Conservation (phyloP, 2,113 vertebrate genomes). For the Stictonetta naevosa region DNA sequence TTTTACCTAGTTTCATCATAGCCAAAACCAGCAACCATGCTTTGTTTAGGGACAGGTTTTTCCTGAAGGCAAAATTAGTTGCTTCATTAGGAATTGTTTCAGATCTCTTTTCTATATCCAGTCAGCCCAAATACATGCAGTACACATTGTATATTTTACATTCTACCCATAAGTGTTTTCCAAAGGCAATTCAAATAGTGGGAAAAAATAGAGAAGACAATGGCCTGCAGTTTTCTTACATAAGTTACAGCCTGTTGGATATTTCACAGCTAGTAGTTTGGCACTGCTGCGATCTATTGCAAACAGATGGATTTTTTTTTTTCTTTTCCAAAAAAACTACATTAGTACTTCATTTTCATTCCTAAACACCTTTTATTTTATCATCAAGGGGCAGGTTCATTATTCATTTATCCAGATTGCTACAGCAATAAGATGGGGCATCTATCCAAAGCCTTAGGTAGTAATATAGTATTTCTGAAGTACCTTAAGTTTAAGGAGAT, state of each 20-base stretch:
- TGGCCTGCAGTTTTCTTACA: not conserved
- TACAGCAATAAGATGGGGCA: not conserved
- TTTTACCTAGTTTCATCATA: not conserved
- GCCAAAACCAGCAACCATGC: not conserved
- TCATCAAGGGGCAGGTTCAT: not conserved
- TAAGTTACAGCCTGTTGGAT: not conserved
- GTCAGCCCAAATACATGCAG: not conserved
- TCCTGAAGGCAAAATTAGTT: not conserved
- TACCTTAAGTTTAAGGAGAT: not conserved
- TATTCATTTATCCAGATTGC: not conserved
- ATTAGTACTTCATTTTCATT: not conserved
- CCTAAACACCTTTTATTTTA: not conserved
- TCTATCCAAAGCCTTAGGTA: not conserved
- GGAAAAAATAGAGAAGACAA: not conserved
- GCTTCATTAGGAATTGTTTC: not conserved
- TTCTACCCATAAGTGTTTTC: not conserved
- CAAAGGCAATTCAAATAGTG: not conserved
- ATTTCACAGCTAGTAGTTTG: not conserved
- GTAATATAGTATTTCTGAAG: not conserved
- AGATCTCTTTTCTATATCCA: not conserved
- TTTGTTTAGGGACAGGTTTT: not conserved
- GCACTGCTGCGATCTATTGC: rapidly evolving
- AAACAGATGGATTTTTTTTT: not conserved
- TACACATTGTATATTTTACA: not conserved
- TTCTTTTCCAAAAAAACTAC: not conserved